Conservation (phyloP, 2,113 vertebrate species). For the Perccottus glenii region DNA sequence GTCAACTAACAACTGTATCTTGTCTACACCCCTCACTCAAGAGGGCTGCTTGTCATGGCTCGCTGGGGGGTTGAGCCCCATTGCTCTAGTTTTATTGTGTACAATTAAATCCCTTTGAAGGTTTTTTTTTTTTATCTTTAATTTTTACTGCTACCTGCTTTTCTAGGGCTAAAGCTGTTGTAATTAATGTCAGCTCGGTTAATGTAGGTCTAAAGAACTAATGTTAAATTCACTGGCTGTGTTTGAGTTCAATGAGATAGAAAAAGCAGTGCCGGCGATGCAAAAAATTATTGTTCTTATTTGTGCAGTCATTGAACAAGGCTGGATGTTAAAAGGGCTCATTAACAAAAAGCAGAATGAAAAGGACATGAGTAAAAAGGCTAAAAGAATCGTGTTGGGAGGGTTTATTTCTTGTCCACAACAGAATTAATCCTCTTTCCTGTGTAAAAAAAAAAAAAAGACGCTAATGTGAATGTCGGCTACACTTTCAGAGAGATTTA, state of each 20-base stretch:
- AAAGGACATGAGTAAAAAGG: constrained; percentile 39
- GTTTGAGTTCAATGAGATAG: constrained; percentile 8
- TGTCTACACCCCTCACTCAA: constrained; percentile 50
- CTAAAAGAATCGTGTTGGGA: constrained; percentile 56
- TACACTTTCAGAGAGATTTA: constrained; percentile 32
- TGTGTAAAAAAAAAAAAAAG: constrained; percentile 46
- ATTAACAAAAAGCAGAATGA: constrained; percentile 47
- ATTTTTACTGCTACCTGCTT: neutral
- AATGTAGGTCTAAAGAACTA: constrained; percentile 17
- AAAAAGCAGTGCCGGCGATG: constrained; percentile 11
- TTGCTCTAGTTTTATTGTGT: constrained; percentile 24
- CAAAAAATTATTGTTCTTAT: constrained; percentile 10
- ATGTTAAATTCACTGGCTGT: constrained; percentile 24
- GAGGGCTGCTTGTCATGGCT: constrained; percentile 43
- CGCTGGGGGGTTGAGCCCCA: constrained; percentile 19
- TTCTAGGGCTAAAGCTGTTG: constrained; percentile 7
- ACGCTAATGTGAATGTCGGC: constrained; percentile 56
- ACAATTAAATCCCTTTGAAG: constrained; percentile 40
- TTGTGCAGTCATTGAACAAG: constrained; percentile 8
- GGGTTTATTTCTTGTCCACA: constrained; percentile 51
- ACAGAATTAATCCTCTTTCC: constrained; percentile 66
- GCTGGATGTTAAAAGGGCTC: constrained; percentile 41
- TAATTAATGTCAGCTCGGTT: constrained; percentile 20
- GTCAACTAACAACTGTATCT: constrained; percentile 71
- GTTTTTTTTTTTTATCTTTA: constrained; percentile 3